A percentile compares a stretch with the other conserved stretches of the same genome.
phyloP scores from a whole-genome alignment of 2,797 vertebrate genomes.

The Hafferia zeledoni region DNA sequence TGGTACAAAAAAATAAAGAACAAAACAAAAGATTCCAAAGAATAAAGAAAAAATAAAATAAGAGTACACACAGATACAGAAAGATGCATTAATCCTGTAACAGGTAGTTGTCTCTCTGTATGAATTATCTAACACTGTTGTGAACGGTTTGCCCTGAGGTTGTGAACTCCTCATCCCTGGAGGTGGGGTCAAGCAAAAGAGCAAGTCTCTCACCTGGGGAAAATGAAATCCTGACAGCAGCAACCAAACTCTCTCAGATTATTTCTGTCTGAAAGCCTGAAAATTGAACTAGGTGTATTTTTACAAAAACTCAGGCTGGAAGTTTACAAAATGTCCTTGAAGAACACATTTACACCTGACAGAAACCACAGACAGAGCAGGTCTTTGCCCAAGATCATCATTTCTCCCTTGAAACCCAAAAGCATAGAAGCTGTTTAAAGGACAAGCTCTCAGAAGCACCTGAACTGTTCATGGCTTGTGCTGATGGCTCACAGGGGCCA shows the following conservation, averaged over 20 bases:
- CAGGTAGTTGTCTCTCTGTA: not conserved
- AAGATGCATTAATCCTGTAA: not conserved
- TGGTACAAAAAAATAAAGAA: not conserved
- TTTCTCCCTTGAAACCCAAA: not conserved
- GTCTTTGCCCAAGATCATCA: not conserved
- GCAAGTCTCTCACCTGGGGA: not conserved
- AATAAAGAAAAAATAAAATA: not conserved
- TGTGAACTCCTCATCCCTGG: not conserved
- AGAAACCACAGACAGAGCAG: not conserved
- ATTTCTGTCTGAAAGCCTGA: not conserved
- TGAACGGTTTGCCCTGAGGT: not conserved
- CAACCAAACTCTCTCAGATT: not conserved
- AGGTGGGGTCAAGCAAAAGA: not conserved
- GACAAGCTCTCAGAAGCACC: not conserved
- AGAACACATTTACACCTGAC: not conserved
- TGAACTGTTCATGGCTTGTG: rapidly evolving
- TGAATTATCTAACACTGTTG: not conserved
- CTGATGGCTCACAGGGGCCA: not conserved
- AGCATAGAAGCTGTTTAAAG: not conserved
- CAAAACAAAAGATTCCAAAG: not conserved
- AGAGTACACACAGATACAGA: not conserved
- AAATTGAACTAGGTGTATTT: not conserved
- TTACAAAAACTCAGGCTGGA: not conserved
- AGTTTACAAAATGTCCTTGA: not conserved
- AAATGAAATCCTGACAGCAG: not conserved